Evolutionary conservation across 2,888 invertebrate genomes (phyloP).

Genomic region (Platerodrilus igneus): DNA sequence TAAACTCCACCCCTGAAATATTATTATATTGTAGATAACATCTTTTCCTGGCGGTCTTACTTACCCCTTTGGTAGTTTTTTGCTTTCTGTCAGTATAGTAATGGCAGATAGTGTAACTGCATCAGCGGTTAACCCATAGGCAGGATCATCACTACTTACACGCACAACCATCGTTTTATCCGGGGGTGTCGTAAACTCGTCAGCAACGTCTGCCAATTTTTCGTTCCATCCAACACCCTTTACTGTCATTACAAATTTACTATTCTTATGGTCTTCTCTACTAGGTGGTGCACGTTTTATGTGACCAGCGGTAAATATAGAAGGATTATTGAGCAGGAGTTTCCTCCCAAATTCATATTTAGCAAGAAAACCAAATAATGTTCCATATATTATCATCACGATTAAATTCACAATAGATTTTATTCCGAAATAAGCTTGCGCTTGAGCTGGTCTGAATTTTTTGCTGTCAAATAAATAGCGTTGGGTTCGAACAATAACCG

Average conservation of each 20-base stretch:
- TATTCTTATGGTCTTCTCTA: slow-evolving; percentile 56
- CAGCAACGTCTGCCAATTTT: slow-evolving; percentile 54
- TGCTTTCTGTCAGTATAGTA: slow-evolving; percentile 67
- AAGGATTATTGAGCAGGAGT: slow-evolving; percentile 55
- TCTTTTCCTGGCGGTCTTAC: no score
- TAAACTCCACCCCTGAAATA: slow-evolving; percentile 77
- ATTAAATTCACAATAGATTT: slow-evolving; percentile 54
- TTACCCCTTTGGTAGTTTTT: slow-evolving; percentile 71
- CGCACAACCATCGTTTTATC: slow-evolving; percentile 61
- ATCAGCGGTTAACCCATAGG: slow-evolving; percentile 77
- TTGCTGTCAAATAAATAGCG: slow-evolving; percentile 64
- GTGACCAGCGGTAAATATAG: slow-evolving; percentile 66
- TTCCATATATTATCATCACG: slow-evolving; percentile 53
- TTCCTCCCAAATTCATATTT: slow-evolving; percentile 58
- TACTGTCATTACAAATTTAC: slow-evolving; percentile 64
- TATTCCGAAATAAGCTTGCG: slow-evolving; percentile 60
- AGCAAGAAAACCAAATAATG: slow-evolving; percentile 58
- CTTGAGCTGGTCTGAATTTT: slow-evolving; percentile 71
- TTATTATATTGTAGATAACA: slow-evolving; percentile 3
- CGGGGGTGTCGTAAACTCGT: slow-evolving; percentile 55
- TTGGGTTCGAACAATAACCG: slow-evolving; percentile 79
- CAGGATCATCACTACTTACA: slow-evolving; percentile 68
- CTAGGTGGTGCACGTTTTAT: slow-evolving; percentile 64
- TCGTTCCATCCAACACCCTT: slow-evolving; percentile 76
- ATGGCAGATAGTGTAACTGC: slow-evolving; percentile 69